Evolutionary conservation across 2,888 invertebrate genomes (phyloP).

Genomic region (Petrophora chlorosata): DNA sequence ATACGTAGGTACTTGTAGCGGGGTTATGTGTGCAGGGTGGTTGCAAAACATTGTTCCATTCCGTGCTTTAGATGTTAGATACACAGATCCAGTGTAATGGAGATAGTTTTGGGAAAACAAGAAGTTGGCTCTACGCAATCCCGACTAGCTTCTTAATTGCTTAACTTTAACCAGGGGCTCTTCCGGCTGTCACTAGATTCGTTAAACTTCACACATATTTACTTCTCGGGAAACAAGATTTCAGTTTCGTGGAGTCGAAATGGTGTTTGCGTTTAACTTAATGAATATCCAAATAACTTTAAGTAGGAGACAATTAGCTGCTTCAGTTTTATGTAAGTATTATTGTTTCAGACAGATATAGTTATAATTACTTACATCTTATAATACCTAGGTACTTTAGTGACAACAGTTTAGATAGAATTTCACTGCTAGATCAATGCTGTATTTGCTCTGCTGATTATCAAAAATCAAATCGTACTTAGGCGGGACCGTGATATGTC

Average conservation of each 20-base stretch:
- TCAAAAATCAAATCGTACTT: too few relatives aligned
- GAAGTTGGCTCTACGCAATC: slow-evolving; percentile 74
- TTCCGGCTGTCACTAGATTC: slow-evolving; percentile 65
- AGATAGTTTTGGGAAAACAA: slow-evolving; percentile 81
- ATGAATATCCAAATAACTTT: slow-evolving; percentile 19
- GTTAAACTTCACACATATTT: slow-evolving; percentile 69
- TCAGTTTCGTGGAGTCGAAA: slow-evolving; percentile 22
- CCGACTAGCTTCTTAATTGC: slow-evolving; percentile 77
- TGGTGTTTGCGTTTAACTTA: slow-evolving; percentile 13
- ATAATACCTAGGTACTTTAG: too few relatives aligned
- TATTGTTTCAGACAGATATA: too few relatives aligned
- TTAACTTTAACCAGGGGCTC: slow-evolving; percentile 72
- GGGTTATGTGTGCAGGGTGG: slow-evolving; percentile 38
- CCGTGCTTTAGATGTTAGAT: slow-evolving; percentile 53
- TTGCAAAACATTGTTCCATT: slow-evolving; percentile 55
- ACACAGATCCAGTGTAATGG: slow-evolving; percentile 70
- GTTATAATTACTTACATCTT: too few relatives aligned
- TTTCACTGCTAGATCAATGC: too few relatives aligned
- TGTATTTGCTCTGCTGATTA: too few relatives aligned
- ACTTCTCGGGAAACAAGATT: slow-evolving; percentile 48
- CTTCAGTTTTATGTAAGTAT: background rate
- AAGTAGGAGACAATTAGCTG: background rate
- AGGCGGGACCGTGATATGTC: too few relatives aligned
- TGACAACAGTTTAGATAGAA: too few relatives aligned
- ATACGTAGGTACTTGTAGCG: slow-evolving; percentile 26